Conservation (phyloP, 2,888 invertebrate genomes). For the Baccha elongata region DNA sequence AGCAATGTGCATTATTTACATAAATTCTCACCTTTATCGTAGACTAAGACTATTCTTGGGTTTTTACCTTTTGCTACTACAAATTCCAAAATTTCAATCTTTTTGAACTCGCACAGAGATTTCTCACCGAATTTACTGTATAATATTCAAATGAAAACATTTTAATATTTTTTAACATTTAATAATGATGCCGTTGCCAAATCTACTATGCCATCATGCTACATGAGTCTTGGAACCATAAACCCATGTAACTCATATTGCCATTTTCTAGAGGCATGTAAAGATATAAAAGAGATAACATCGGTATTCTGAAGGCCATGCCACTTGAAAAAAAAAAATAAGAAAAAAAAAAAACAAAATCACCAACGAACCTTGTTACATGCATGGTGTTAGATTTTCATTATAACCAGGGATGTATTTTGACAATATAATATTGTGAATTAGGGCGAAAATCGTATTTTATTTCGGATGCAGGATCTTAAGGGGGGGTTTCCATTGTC, state of each 20-base stretch:
- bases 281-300: constrained; percentile 31
- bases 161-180: constrained; percentile 63
- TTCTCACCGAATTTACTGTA: constrained; percentile 56
- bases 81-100: constrained; percentile 61
- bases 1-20: constrained; percentile 4
- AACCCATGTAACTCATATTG: constrained; percentile 61
- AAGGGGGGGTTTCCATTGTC: no score
- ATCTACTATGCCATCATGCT: constrained; percentile 15
- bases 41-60: not conserved
- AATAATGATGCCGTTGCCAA: constrained; percentile 66
- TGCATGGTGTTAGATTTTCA: constrained; percentile 7
- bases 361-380: constrained; percentile 15
- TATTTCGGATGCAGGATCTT: no score
- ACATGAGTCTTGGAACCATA: constrained; percentile 32
- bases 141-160: constrained; percentile 57
- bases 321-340: constrained; percentile 48
- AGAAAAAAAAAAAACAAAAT: constrained; percentile 44
- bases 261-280: constrained; percentile 14
- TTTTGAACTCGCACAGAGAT: constrained; percentile 49
- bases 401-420: constrained; percentile 2
- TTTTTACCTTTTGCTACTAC: constrained; percentile 19
- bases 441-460: no score
- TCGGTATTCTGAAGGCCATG: constrained; percentile 49
- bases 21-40: constrained; percentile 50
- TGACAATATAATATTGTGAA: no score